Base-by-base conservation (phyloP, 2,797 vertebrate genomes). In the Varecia variegata region DNA sequence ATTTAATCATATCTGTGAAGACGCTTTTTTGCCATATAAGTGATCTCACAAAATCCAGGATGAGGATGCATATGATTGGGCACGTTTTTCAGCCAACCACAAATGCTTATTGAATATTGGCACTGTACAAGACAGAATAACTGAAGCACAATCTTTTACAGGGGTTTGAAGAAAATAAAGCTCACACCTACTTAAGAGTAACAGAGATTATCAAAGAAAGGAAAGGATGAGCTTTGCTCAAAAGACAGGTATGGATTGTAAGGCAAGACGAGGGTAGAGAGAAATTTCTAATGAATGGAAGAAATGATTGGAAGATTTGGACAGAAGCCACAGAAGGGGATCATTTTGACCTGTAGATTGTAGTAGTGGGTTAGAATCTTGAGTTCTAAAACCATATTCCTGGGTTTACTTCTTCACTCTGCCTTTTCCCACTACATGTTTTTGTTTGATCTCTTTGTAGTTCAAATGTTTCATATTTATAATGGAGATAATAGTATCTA, bases 401-500 rank as follows among this genome's bases (percentile, higher is more conserved):
- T 68, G 11, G 2, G 6, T 73, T 95, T 96, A 47, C 84, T 90
- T 94, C 4, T 13, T 54, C 21, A 38, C 9, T 71, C 87, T 50
- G n/a, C 30, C 13, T 56, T 62, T 90, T 45, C 47, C 30, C 1
- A 20, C 7, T 89, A 11, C 65, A 6, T 35, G 12, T 30, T 12
- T 87, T 83, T 77, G 45, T 38, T 77, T 92, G 12, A 87, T 90
- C 9, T 81, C 35, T 70, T 20, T 79, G 11, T 70, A 62, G 15
- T 74, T 85, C 32, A 93, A 23, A 65, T 90, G 65, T 45, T 76
- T 85, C 8, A 79, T 73, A 58, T 96, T 81, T 90, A 38, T 77
- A 88, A 70, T 70, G 30, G 27, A 73, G 25, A 73, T 20, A 87
- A 7, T 58, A 30, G 20, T 54, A 68, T 58, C n/a, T 80, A 70